phyloP scores from a whole-genome alignment of 2,113 vertebrate genomes.

The Delphinus delphis region DNA sequence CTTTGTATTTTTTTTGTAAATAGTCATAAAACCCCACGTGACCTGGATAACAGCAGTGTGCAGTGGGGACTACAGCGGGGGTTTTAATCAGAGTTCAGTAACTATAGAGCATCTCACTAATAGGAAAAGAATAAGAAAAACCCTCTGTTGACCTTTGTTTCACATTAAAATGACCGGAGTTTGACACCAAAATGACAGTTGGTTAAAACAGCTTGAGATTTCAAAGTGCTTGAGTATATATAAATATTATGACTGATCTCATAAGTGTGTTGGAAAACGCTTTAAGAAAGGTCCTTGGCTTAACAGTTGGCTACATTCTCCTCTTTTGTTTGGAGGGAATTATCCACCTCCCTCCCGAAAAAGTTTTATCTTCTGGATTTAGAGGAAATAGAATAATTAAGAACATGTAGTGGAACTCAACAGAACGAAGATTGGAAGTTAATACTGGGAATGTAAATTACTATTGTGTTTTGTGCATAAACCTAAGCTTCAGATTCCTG shows the following conservation, averaged over 20 bases:
- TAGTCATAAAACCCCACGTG: not conserved
- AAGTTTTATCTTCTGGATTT: slow-evolving; percentile 72
- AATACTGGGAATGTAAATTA: not conserved
- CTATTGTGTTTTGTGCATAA: not conserved
- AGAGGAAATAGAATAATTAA: slow-evolving; percentile 75
- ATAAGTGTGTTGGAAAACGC: slow-evolving; percentile 80
- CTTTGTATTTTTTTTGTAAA: slow-evolving; percentile 39
- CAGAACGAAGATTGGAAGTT: slow-evolving; percentile 34
- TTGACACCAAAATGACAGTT: slow-evolving; percentile 88
- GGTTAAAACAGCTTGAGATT: slow-evolving; percentile 86
- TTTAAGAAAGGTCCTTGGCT: slow-evolving; percentile 77
- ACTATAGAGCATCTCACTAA: slow-evolving; percentile 73
- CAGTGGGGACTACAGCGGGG: not conserved
- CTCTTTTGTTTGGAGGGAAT: slow-evolving; percentile 59
- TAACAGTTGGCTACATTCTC: slow-evolving; percentile 71
- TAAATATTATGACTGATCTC: slow-evolving; percentile 89
- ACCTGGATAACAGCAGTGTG: not conserved
- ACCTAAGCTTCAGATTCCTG: slow-evolving; percentile 23
- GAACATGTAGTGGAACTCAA: slow-evolving; percentile 56
- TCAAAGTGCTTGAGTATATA: slow-evolving; percentile 84
- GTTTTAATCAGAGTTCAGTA: slow-evolving; percentile 65
- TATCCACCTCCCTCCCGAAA: not conserved
- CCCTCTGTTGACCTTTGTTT: slow-evolving; percentile 83
- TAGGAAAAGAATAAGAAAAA: slow-evolving; percentile 65
- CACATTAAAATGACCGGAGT: slow-evolving; percentile 86